These are phyloP conservation scores for Eidolon helvum DNA, from an alignment of 2,113 vertebrate species.

Conservation along the genomic window DNA sequence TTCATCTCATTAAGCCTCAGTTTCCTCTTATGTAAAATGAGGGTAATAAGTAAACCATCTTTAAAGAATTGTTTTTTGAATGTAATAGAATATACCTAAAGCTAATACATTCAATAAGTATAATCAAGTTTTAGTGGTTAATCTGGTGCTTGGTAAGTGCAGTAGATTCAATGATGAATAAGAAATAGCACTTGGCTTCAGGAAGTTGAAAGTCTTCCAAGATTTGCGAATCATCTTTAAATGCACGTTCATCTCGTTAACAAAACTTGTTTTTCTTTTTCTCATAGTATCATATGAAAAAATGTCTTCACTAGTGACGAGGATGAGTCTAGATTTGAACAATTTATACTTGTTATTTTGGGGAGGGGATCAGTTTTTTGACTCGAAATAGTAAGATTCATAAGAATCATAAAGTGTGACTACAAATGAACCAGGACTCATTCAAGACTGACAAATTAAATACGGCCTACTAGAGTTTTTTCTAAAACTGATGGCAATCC, in stretches of 20 bases:
- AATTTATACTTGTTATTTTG: neutral
- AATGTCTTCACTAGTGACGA: neutral
- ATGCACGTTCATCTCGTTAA: neutral
- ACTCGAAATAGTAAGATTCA: constrained; percentile 11
- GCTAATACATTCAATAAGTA: neutral
- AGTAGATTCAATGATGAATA: neutral
- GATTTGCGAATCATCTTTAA: neutral
- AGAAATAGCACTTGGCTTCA: neutral
- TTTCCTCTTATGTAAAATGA: neutral
- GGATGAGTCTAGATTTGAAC: neutral
- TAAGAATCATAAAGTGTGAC: neutral
- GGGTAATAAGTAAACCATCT: neutral
- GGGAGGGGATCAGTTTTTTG: neutral
- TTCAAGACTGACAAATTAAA: neutral
- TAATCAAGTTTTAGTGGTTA: neutral
- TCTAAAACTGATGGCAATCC: neutral
- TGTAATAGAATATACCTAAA: neutral
- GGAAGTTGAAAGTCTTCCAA: neutral
- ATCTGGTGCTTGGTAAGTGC: neutral
- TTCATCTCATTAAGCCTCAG: neutral
- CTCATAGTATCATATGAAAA: neutral
- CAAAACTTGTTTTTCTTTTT: neutral
- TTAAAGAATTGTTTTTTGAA: neutral
- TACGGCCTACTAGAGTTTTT: neutral
- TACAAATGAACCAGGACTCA: neutral